Evolutionary conservation across 2,113 vertebrate species (phyloP).

Genomic region (Aleadryas rufinucha): DNA sequence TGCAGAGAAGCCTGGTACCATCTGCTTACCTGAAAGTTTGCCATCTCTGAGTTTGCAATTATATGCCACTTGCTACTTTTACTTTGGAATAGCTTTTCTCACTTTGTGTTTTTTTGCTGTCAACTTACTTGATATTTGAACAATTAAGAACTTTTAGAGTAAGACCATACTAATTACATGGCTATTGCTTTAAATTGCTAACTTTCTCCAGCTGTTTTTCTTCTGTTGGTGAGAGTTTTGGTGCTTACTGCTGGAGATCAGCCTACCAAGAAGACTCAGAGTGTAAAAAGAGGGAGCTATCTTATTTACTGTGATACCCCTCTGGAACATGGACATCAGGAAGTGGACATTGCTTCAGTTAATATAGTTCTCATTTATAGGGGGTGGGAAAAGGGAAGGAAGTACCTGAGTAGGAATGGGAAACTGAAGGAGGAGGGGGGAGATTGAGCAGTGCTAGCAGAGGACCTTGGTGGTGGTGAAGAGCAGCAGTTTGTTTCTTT

Average conservation of each 20-base stretch:
- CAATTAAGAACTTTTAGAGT: neutral
- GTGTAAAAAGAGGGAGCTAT: neutral
- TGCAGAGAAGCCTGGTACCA: neutral
- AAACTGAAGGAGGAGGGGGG: neutral
- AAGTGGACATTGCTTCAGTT: neutral
- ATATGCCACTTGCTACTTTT: neutral
- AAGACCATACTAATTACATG: neutral
- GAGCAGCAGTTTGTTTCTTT: neutral
- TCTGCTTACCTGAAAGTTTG: slow-evolving; percentile 43
- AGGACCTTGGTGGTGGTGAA: neutral
- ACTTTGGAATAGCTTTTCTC: neutral
- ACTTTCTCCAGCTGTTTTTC: neutral
- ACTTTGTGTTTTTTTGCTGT: neutral
- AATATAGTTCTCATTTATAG: neutral
- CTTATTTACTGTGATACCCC: neutral
- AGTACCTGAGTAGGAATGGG: neutral
- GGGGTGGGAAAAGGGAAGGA: neutral
- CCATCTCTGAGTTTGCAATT: neutral
- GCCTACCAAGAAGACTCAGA: neutral
- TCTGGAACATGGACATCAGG: neutral
- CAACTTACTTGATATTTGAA: neutral
- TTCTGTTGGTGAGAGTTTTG: neutral
- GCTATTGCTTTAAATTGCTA: neutral
- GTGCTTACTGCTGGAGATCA: neutral
- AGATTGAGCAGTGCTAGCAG: neutral